Evolutionary conservation across 2,113 vertebrate species (phyloP), one percentile per base, ranked within the genome.

Genomic region (Chaetura pelagica): DNA sequence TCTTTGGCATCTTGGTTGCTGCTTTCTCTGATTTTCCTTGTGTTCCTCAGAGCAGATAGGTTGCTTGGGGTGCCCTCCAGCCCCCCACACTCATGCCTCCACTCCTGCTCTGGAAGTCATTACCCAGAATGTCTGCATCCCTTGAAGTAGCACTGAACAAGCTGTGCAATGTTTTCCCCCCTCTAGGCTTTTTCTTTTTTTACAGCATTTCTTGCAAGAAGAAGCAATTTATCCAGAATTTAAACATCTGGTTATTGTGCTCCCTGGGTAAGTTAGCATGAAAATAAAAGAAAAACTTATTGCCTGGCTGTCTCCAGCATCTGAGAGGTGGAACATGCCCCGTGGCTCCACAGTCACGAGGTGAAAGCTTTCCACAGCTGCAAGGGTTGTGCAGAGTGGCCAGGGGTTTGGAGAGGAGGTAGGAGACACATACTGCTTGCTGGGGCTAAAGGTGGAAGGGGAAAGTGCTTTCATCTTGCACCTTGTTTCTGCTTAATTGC

Each of bases 171-270:
- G 69, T n/a, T 96, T 92, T 84, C 40, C 34, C 9, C 87, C 92
- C 88, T 81, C 82, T 83, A 81, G 94, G 90, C 79, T 67, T 89
- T 86, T 72, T 82, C 34, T 67, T 89, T 86, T 72, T 82, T 38
- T 35, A 83, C 83, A 76, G 66, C 71, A 63, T 9, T 74, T 90
- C 68, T 93, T 92, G 75, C 26, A 90, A 83, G 85, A 94, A 96
- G 61, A 76, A 90, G 66, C 79, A 49, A 96, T 97, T 96, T 96
- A 93, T 90, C 68, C 80, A 87, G 88, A 90, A 89, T 96, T 89
- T 84, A 94, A 94, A 72, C 93, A 93, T 90, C 92, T 97, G 94
- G 57, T 89, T 87, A 69, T 87, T 0, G 0, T 82, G 49, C 73
- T 94, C 73, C 44, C 44, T 1, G n/a, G 59, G 38, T 89, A 92